Base-by-base conservation (phyloP, 2,888 invertebrate genomes). In the Empis stercorea region DNA sequence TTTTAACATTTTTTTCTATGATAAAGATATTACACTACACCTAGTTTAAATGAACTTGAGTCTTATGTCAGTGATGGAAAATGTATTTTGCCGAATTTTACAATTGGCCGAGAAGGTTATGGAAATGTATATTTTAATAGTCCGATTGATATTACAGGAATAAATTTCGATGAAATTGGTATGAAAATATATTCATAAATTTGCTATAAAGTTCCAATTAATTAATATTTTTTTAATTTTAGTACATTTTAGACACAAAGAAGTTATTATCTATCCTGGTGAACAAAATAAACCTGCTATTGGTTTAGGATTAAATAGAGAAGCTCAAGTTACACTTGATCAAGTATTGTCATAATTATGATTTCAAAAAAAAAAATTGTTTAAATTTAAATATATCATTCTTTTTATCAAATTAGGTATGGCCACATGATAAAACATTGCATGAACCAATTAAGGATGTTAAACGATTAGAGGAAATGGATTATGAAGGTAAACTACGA, bases 231-330 rank as follows among this genome's bases (percentile, higher is more conserved):
- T n/a, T n/a, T 43, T 30, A 30, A 32, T 38, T 45, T 10, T 44
- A 81, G 92, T 97, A 1, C 86, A 88, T 62, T 91, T 97, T 69
- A 77, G 93, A 4, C 85, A 92, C 65, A 92, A 94, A 63, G 96
- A 99, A 70, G 84, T 99, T 3, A 86, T 87, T 16, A 81, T 99
- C 5, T 99, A 99, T 72, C 95, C 96, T 0, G 89, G 93, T 59
- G 87, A 91, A 54, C 74, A 76, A 0, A 78, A 78, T 48, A 97
- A 96, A 65, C 97, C 99, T 1, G 79, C 86, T 0, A 71, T 87
- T 7, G 97, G 96, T 0, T 74, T 78, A 51, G 95, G 86, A 0
- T 72, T 99, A 39, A 99, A 99, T 72, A 76, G 89, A 13, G 81
- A 80, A 39, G 96, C 96, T 2, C 85, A 94, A 62, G 84, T 89